These are phyloP conservation scores for Cyprinodon brontotheroides DNA, from an alignment of 2,113 vertebrate species.

Conservation along the genomic window DNA sequence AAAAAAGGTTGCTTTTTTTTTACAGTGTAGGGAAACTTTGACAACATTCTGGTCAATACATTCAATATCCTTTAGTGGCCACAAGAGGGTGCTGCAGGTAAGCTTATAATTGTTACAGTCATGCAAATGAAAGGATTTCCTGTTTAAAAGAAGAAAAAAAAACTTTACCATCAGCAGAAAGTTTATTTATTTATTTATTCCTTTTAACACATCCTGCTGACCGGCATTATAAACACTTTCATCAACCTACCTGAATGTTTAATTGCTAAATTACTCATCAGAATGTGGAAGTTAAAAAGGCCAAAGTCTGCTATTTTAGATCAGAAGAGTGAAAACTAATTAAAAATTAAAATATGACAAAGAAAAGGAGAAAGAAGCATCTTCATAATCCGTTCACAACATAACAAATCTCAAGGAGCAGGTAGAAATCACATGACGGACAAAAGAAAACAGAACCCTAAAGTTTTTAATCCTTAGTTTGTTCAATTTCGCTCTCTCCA, in stretches of 20 bases:
- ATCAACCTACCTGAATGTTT: no score
- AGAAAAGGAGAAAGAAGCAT: not conserved
- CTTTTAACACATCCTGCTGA: not conserved
- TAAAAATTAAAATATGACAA: not conserved
- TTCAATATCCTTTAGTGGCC: constrained; percentile 21
- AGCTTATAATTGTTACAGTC: constrained; percentile 31
- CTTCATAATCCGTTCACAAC: no score
- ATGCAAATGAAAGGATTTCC: not conserved
- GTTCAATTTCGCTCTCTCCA: not conserved
- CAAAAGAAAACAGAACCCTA: no score
- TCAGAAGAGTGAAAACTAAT: not conserved
- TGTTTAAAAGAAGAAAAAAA: not conserved
- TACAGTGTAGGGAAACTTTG: no score
- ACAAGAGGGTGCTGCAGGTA: constrained; percentile 66
- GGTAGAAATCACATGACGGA: no score
- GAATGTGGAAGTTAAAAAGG: not conserved
- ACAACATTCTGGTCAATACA: not conserved
- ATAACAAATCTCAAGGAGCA: no score
- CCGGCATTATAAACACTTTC: no score
- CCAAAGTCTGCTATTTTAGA: not conserved
- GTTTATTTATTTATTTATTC: not conserved
- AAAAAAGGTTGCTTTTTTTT: no score
- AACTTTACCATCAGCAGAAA: not conserved
- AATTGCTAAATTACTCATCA: no score
- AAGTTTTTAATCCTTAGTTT: constrained; percentile 3